A percentile compares a stretch with the other conserved stretches of the same genome.
Evolutionary conservation across 2,888 invertebrate genomes (phyloP).

Genomic region (Andrena praecox): DNA sequence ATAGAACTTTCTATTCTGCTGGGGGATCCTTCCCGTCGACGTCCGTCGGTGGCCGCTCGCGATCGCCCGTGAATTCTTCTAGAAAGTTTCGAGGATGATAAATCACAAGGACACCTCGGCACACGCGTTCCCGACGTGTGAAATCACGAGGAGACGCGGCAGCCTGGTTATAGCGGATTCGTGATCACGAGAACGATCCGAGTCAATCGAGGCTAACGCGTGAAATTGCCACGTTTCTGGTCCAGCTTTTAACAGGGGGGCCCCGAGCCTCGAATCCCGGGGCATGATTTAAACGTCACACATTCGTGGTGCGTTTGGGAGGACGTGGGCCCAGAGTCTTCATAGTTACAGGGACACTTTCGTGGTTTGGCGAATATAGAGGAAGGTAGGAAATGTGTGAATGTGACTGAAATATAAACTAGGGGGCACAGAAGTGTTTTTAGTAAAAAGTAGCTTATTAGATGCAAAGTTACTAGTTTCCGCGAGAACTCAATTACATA

Average conservation of each 20-base stretch:
- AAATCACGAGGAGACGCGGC: conserved; percentile 51
- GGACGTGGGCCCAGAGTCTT: background rate
- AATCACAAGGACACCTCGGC: conserved; percentile 54
- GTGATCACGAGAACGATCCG: conserved; percentile 63
- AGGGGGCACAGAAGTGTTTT: too few relatives aligned
- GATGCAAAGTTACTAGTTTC: too few relatives aligned
- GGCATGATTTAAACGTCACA: conserved; percentile 21
- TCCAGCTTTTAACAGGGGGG: conserved; percentile 45
- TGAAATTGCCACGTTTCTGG: conserved; percentile 62
- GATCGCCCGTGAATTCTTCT: conserved; percentile 55
- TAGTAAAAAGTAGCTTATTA: too few relatives aligned
- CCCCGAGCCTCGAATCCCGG: background rate
- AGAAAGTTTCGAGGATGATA: conserved; percentile 64
- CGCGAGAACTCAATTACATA: too few relatives aligned
- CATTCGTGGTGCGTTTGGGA: background rate
- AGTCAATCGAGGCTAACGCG: conserved; percentile 65
- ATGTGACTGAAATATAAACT: too few relatives aligned
- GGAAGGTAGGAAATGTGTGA: too few relatives aligned
- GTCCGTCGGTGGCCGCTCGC: conserved; percentile 12
- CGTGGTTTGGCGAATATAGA: too few relatives aligned
- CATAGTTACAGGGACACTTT: too few relatives aligned
- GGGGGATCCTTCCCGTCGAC: conserved; percentile 46
- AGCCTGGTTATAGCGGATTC: conserved; percentile 52
- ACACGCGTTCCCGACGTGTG: conserved; percentile 61
- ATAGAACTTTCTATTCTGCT: conserved; percentile 62